phyloP scores from a whole-genome alignment of 2,797 vertebrate species.

The Acanthis flammea region DNA sequence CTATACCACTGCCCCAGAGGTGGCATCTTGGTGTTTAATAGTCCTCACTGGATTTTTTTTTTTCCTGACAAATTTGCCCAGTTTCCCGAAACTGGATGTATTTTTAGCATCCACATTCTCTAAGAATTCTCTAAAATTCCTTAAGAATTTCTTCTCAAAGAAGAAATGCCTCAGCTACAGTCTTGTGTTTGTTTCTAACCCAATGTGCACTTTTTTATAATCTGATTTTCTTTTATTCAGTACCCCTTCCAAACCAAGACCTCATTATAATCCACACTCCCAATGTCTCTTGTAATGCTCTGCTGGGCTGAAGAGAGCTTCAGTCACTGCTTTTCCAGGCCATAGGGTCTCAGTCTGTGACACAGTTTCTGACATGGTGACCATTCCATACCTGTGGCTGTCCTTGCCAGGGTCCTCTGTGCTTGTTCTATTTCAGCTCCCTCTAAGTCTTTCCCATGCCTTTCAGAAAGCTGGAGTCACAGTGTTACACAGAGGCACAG shows the following conservation, averaged over 20 bases:
- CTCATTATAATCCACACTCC: not conserved
- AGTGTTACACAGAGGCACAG: not conserved
- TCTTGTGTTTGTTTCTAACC: not conserved
- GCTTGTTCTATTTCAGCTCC: not conserved
- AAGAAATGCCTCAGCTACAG: not conserved
- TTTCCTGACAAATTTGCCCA: not conserved
- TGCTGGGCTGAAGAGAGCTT: not conserved
- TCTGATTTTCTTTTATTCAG: not conserved
- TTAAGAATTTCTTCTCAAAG: not conserved
- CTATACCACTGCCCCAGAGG: not conserved
- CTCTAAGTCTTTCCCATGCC: not conserved
- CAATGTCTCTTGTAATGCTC: fast-evolving
- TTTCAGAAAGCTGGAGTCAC: not conserved
- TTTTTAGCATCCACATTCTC: not conserved
- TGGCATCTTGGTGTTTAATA: not conserved
- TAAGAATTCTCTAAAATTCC: not conserved
- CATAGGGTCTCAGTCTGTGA: not conserved
- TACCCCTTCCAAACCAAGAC: not conserved
- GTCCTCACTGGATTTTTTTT: not conserved
- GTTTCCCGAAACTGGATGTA: not conserved
- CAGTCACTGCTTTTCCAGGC: not conserved
- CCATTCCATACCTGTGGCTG: not conserved
- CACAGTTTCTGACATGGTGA: not conserved
- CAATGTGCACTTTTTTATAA: fast-evolving
- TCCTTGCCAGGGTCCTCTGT: not conserved